Conservation (phyloP, 2,888 invertebrate genomes). For the Agrochola lychnidis region DNA sequence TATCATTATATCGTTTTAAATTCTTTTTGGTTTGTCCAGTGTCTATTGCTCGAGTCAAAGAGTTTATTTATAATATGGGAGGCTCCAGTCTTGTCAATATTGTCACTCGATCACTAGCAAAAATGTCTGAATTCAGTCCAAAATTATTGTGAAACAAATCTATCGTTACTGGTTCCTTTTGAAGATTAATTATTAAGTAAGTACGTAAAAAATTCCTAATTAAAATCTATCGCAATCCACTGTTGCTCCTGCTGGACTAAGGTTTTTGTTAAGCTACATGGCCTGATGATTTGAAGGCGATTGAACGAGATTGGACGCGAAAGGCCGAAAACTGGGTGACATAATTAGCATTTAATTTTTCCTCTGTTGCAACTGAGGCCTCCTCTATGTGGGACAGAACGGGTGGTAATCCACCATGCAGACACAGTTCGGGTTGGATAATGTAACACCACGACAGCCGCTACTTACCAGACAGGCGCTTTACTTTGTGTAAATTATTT, state of each 20-base stretch:
- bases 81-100: not conserved
- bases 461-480: too few relatives aligned
- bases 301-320: not conserved
- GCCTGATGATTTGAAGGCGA: not conserved
- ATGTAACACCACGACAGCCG: too few relatives aligned
- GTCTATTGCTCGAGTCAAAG: not conserved
- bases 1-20: not conserved
- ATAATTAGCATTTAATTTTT: not conserved
- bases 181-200: conserved; percentile 47
- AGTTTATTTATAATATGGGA: too few relatives aligned
- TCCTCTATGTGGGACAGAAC: not conserved
- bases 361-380: not conserved
- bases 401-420: not conserved
- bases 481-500: too few relatives aligned
- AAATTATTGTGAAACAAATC: conserved; percentile 68
- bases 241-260: not conserved
- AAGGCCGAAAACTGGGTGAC: not conserved
- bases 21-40: conserved; percentile 16
- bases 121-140: conserved; percentile 60
- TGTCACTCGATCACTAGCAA: conserved; percentile 35
- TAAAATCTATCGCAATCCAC: not conserved
- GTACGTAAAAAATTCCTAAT: conserved; percentile 27
- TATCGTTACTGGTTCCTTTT: conserved; percentile 34
- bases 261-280: not conserved
- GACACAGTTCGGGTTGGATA: not conserved